Conservation (phyloP, 2,797 vertebrate genomes). For the Enteromius fasciolatus region DNA sequence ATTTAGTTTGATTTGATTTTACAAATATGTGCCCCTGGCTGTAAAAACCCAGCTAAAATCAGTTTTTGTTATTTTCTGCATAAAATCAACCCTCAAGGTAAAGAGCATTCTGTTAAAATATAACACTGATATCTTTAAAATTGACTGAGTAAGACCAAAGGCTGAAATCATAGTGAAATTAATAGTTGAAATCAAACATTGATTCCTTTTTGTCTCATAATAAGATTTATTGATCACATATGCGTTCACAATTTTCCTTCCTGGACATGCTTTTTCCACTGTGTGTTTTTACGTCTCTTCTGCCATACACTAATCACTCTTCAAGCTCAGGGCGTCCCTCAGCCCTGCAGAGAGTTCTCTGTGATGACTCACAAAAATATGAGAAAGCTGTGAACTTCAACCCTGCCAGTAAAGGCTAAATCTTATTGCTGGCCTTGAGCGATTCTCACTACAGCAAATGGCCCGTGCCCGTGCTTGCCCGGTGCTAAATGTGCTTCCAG, state of each 20-base stretch:
- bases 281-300: slow-evolving; percentile 53
- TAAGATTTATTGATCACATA: too few relatives aligned
- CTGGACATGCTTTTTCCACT: background rate
- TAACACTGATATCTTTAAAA: too few relatives aligned
- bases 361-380: slow-evolving; percentile 62
- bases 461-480: slow-evolving; percentile 67
- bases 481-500: slow-evolving; percentile 53
- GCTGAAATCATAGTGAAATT: too few relatives aligned
- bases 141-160: too few relatives aligned
- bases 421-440: slow-evolving; percentile 68
- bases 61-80: too few relatives aligned
- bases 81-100: too few relatives aligned
- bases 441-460: slow-evolving; percentile 51
- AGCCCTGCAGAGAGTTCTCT: slow-evolving; percentile 59
- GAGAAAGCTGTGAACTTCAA: slow-evolving; percentile 62
- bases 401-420: slow-evolving; percentile 59
- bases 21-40: background rate
- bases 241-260: background rate
- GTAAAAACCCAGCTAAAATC: too few relatives aligned
- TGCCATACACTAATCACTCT: slow-evolving; percentile 50
- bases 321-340: slow-evolving; percentile 48
- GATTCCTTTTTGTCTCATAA: too few relatives aligned
- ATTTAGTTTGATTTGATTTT: background rate
- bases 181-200: too few relatives aligned
- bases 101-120: too few relatives aligned